Evolutionary conservation across 2,113 vertebrate genomes (phyloP).

Genomic region (Psephotus haematonotus): DNA sequence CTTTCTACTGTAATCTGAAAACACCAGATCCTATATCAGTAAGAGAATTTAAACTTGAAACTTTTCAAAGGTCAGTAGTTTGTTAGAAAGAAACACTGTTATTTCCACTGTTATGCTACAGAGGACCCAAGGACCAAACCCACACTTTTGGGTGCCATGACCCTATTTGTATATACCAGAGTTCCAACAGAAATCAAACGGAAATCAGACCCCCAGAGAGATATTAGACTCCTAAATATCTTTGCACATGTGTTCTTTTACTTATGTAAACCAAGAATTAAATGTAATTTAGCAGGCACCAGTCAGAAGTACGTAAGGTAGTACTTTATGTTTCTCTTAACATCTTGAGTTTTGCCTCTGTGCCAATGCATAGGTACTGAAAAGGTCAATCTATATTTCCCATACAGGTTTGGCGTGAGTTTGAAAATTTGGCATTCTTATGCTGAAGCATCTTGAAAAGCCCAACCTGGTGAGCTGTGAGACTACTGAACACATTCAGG

Average conservation of each 20-base stretch:
- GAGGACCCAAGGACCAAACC: background rate
- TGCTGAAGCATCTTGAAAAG: background rate
- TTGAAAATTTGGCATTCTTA: background rate
- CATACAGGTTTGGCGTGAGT: background rate
- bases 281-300: background rate
- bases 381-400: background rate
- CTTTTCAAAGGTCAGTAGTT: background rate
- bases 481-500: background rate
- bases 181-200: background rate
- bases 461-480: background rate
- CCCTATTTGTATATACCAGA: background rate
- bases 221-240: background rate
- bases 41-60: background rate
- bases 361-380: background rate
- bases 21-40: fast-evolving
- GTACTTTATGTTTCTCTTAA: background rate
- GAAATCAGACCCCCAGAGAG: background rate
- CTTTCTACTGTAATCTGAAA: background rate
- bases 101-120: background rate
- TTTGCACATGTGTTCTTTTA: background rate
- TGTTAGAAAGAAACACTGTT: background rate
- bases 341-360: background rate
- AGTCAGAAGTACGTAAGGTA: background rate
- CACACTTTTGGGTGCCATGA: background rate
- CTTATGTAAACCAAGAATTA: background rate